A percentile compares a stretch with the other conserved stretches of the same genome.
These are phyloP conservation scores for Limonius californicus DNA, from an alignment of 1,140 invertebrate genomes.

Conservation along the genomic window DNA sequence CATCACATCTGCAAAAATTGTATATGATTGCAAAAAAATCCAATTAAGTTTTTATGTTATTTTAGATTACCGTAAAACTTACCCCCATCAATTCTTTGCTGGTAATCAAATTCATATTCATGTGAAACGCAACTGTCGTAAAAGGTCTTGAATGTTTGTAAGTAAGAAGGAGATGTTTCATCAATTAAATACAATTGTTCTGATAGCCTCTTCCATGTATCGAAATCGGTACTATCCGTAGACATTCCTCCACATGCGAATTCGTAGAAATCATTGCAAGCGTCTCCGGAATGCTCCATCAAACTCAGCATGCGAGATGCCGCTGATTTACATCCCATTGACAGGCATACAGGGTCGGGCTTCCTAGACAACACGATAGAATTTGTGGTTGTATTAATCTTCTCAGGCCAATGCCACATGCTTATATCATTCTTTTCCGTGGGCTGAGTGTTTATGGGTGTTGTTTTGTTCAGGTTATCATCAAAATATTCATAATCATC, in stretches of 20 bases:
- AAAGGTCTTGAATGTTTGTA: constrained; percentile 12
- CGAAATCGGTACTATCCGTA: background rate
- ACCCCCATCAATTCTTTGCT: constrained; percentile 16
- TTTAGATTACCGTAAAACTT: no score
- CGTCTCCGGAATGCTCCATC: constrained; percentile 52
- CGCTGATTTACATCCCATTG: constrained; percentile 6
- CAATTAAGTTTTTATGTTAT: no score
- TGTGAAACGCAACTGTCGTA: constrained; percentile 23
- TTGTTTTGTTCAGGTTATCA: no score
- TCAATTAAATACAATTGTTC: constrained; percentile 6
- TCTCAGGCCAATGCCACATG: no score
- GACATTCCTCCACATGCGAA: constrained; percentile 56
- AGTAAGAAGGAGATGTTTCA: background rate
- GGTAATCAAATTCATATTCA: constrained; percentile 21
- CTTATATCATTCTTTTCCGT: no score
- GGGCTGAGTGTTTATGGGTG: no score
- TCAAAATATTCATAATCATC: no score
- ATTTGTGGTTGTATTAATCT: no score
- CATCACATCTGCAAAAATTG: no score
- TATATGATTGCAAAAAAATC: no score
- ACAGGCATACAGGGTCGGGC: background rate
- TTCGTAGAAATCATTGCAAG: constrained; percentile 73
- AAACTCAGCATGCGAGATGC: constrained; percentile 22
- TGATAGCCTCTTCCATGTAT: background rate
- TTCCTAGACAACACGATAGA: no score